A percentile compares a stretch with the other conserved stretches of the same genome.
Evolutionary conservation across 2,888 invertebrate species (phyloP).

Genomic region (Spilosoma lubricipeda): DNA sequence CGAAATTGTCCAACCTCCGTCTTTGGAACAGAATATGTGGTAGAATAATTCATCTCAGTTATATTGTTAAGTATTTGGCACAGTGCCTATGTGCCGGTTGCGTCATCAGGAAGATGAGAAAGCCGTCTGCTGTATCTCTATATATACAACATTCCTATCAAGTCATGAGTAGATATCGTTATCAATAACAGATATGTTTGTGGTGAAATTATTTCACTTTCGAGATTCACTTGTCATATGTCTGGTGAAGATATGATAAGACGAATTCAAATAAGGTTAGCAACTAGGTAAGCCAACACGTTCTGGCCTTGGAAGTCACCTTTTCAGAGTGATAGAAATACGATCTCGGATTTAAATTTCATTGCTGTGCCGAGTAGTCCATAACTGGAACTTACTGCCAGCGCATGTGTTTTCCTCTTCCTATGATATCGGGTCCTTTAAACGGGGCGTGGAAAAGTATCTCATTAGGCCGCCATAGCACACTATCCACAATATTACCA

Average conservation of each 20-base stretch:
- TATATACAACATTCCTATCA: not conserved
- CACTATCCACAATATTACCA: too few species aligned
- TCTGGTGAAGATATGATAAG: not conserved
- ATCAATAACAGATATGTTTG: not conserved
- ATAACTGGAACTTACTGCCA: too few species aligned
- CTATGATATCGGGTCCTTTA: too few species aligned
- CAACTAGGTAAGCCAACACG: not conserved
- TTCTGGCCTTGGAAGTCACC: too few species aligned
- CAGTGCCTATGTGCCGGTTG: conserved; percentile 18
- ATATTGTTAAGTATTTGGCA: conserved; percentile 35
- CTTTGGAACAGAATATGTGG: conserved; percentile 25
- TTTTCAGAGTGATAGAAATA: too few species aligned
- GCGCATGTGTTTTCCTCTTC: too few species aligned
- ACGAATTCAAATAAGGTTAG: not conserved
- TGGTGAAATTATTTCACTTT: not conserved
- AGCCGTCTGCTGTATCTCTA: conserved; percentile 11
- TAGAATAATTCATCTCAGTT: conserved; percentile 22
- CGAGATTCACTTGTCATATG: not conserved
- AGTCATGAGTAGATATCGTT: not conserved
- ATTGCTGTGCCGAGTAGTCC: too few species aligned
- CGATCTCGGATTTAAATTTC: too few species aligned
- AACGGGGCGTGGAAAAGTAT: too few species aligned
- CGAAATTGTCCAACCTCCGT: not conserved
- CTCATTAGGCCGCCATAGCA: too few species aligned
- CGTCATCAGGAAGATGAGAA: conserved; percentile 20